Evolutionary conservation across 2,888 invertebrate species (phyloP), one percentile per base, ranked within the genome.

Genomic region (Polyommatus iphigenia): DNA sequence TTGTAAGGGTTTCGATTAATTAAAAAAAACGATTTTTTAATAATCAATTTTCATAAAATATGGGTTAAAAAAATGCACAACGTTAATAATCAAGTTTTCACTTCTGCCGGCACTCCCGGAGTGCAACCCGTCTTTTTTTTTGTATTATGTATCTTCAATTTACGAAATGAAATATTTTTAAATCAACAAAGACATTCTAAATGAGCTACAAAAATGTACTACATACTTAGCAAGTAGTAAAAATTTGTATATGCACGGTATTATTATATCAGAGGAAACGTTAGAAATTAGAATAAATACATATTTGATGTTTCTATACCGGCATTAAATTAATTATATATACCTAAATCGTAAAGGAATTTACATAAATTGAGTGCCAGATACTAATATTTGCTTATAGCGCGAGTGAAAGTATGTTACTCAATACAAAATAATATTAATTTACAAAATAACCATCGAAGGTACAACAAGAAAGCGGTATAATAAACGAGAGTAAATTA

Each of bases 361-460:
- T 62, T 62, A 10, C 62, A 62, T 62, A 62, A 62, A 62, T 67
- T 24, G 10, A 62, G 59, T n/a, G 62, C 62, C 62, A 62, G 15
- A 67, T 32, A 67, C 20, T 24, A 15, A 29, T 67, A 67, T 29
- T 67, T 29, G 6, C 15, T 67, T 67, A 67, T 29, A 18, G 67
- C 5, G 13, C 7, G 29, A 18, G 67, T 67, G 67, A 67, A 67
- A 67, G 67, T 67, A 29, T 29, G 4, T 13, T 67, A 67, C 18
- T 67, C 15, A 67, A 29, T 67, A 24, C 13, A 24, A 62, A 62
- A 24, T 29, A 24, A 20, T 29, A 62, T 24, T 24, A 20, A 62
- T 8, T 24, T 62, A 62, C 59, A 62, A 24, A 24, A 62, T 62
- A 24, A 3, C 24, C 20, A 10, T 62, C 62, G 8, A 62, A 24